Base-by-base conservation (phyloP, 2,797 vertebrate species). In the Megalops cyprinoides region DNA sequence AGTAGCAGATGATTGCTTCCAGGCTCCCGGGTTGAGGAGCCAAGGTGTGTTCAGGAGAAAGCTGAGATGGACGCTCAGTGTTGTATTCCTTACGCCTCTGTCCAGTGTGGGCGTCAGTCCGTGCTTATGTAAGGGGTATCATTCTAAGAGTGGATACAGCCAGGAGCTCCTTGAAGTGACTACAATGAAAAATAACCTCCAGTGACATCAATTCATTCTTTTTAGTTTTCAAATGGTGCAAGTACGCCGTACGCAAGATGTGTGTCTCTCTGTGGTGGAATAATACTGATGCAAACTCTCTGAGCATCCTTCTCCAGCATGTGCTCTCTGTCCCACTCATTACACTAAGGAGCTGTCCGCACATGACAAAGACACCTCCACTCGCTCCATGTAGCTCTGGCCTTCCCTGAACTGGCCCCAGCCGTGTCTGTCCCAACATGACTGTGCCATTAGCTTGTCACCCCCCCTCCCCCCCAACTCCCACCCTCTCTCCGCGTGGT, bases 1-100 rank as follows among this genome's bases (percentile, higher is more conserved):
- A 82, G 84, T 88, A 85, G 85, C 85, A 85, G 86, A 86, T 91
- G 91, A 94, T 94, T 91, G 89, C 87, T 94, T 94, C 93, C 94
- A 94, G 94, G 94, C 89, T 79, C 39, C 55, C 25, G 28, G 28
- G n/a, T 18, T 23, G 34, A 34, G 5, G 3, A 55, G 49, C 74
- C n/a, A 9, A 15, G 23, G 69, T 4, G 9, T 7, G 37, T 49
- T 67, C 18, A 44, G 62, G 37, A 67, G 34, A 15, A 28, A n/a
- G 5, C n/a, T 1, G 67, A 56, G 37, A 58, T 25, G 51, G 67
- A 34, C n/a, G 37, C 39, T 42, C 39, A 23, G 37, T n/a, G 37
- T 8, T 39, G 7, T 9, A 44, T 12, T 71, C 37, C 37, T n/a
- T 28, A 71, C 39, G 20, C 67, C 37, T 23, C 37, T 9, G 60